Evolutionary conservation across 2,113 vertebrate genomes (phyloP).

Genomic region (Apaloderma vittatum): DNA sequence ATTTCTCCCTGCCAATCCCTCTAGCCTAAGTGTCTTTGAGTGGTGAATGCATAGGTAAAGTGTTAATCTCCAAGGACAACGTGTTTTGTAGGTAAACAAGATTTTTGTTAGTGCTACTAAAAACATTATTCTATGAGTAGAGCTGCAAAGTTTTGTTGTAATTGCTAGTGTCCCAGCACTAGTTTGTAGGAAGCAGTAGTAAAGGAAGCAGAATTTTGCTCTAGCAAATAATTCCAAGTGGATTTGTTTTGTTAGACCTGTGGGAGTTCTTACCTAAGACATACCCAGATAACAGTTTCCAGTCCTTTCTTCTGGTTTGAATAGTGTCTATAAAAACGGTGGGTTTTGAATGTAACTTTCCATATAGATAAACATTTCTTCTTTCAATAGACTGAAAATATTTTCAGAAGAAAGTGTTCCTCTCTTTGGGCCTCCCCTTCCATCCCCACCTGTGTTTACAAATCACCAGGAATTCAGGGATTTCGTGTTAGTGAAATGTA

Average conservation of each 20-base stretch:
- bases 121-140: neutral
- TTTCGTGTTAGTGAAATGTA: constrained; percentile 98
- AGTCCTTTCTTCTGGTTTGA: neutral
- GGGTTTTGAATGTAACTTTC: neutral
- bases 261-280: neutral
- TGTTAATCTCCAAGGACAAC: neutral
- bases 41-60: neutral
- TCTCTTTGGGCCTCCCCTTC: constrained; percentile 96
- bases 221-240: neutral
- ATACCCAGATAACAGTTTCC: neutral
- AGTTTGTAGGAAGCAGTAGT: neutral
- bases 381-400: constrained; percentile 92
- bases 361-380: neutral
- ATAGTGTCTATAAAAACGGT: neutral
- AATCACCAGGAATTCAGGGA: constrained; percentile 99
- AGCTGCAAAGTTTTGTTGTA: neutral
- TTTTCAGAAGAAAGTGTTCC: constrained; percentile 99
- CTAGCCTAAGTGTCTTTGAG: too few relatives aligned
- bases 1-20: too few relatives aligned
- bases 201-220: neutral
- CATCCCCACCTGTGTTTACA: constrained; percentile 95
- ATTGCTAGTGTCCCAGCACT: neutral
- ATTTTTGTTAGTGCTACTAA: neutral
- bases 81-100: neutral
- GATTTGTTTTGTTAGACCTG: neutral